Evolutionary conservation across 2,113 vertebrate species (phyloP), one percentile per base, ranked within the genome.

Genomic region (Lonchura striata): DNA sequence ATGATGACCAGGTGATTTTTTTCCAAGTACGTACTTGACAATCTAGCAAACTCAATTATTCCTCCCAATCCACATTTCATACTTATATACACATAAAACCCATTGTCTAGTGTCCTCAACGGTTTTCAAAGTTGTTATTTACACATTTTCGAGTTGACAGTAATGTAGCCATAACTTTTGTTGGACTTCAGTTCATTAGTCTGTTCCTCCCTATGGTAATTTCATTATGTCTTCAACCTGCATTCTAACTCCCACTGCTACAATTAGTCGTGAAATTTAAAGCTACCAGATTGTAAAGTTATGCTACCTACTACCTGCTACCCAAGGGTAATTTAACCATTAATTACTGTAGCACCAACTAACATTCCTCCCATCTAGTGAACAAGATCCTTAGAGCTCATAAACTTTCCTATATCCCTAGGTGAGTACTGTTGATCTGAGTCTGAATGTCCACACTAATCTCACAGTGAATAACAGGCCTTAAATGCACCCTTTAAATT

Each of bases 271-370:
- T 91, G 50, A 96, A 96, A 96, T 96, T 96, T 92, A 97, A 63
- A 95, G 82, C 33, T 86, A 89, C 65, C 91, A 94, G 95, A 96
- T 93, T 89, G 91, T 68, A 82, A 96, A 92, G 68, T 92, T 96
- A 91, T 96, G 79, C 86, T 86, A 60, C 87, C 74, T 89, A 86
- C 93, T 90, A 94, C 69, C 41, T 88, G 76, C 80, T 79, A 87
- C 79, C 77, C 79, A 93, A 90, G 84, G 85, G 82, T 92, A 94
- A 97, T 96, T 96, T 97, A 63, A 65, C 47, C 90, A 94, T 96
- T 96, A 96, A 88, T 94, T 97, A 96, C 59, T 93, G 30, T 71
- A 52, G 82, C 23, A 94, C 69, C 39, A 80, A 30, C 30, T 96
- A 95, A 53, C 37, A 72, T 78, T 70, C 31, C 65, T 94, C 91